Evolutionary conservation across 2,888 invertebrate species (phyloP).

Genomic region (Hyalella azteca): DNA sequence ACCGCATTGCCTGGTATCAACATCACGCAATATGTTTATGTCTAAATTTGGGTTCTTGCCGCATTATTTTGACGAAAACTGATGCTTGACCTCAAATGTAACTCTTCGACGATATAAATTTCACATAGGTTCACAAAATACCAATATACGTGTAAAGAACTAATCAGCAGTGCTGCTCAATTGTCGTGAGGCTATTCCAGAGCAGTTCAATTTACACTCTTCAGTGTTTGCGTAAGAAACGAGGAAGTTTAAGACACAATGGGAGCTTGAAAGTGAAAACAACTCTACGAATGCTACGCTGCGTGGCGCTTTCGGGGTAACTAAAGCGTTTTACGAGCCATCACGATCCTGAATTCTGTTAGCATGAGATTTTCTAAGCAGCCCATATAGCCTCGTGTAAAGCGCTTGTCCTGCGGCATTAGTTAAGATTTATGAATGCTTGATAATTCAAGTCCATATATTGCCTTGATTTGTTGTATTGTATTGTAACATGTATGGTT

Average conservation of each 20-base stretch:
- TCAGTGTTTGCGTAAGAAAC: slow-evolving; percentile 9
- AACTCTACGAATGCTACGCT: background rate
- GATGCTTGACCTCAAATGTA: no score
- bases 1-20: no score
- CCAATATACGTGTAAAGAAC: no score
- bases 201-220: background rate
- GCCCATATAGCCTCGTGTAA: background rate
- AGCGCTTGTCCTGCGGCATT: background rate
- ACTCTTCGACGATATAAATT: no score
- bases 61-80: no score
- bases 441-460: background rate
- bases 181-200: background rate
- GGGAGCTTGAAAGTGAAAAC: background rate
- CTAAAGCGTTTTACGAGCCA: background rate
- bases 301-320: background rate
- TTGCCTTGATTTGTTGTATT: background rate
- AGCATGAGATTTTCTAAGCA: background rate
- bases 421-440: no score
- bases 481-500: background rate
- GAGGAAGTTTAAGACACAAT: slow-evolving; percentile 24
- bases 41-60: no score
- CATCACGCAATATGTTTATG: no score
- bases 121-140: no score
- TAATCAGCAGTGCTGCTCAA: no score
- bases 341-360: slow-evolving; percentile 14